phyloP scores from a whole-genome alignment of 2,113 vertebrate genomes.

The Phoxinus phoxinus region DNA sequence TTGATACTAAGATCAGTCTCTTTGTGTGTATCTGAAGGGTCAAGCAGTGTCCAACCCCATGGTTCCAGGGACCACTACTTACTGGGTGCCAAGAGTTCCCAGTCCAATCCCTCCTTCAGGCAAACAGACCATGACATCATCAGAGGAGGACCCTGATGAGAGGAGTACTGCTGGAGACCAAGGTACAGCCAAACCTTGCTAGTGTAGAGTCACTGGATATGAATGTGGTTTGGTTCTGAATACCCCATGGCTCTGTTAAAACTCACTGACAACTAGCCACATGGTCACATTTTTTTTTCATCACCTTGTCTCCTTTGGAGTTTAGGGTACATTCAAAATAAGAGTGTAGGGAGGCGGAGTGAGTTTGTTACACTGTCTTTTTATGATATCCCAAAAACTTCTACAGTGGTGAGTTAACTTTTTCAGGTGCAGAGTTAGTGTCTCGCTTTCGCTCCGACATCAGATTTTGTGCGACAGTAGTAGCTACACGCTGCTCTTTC shows the following conservation, averaged over 20 bases:
- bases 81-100: conserved; percentile 74
- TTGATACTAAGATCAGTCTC: background rate
- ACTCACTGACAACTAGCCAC: background rate
- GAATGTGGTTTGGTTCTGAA: background rate
- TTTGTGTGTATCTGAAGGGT: conserved; percentile 64
- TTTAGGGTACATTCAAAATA: too few species aligned
- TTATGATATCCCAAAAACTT: too few species aligned
- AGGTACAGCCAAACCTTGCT: conserved; percentile 41
- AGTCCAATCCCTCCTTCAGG: conserved; percentile 64
- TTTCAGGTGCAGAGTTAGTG: too few species aligned
- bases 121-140: conserved; percentile 75
- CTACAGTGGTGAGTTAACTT: too few species aligned
- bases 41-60: conserved; percentile 67
- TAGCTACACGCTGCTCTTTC: too few species aligned
- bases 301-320: too few species aligned
- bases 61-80: conserved; percentile 71
- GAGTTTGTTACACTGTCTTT: too few species aligned
- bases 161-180: conserved; percentile 75
- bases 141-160: conserved; percentile 78
- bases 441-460: too few species aligned
- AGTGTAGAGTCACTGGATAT: background rate
- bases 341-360: too few species aligned
- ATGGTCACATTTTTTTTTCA: background rate
- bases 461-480: too few species aligned
- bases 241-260: background rate